A percentile compares a stretch with the other conserved stretches of the same genome.
phyloP scores from a whole-genome alignment of 2,113 vertebrate genomes.

The Ammodytes dubius region DNA sequence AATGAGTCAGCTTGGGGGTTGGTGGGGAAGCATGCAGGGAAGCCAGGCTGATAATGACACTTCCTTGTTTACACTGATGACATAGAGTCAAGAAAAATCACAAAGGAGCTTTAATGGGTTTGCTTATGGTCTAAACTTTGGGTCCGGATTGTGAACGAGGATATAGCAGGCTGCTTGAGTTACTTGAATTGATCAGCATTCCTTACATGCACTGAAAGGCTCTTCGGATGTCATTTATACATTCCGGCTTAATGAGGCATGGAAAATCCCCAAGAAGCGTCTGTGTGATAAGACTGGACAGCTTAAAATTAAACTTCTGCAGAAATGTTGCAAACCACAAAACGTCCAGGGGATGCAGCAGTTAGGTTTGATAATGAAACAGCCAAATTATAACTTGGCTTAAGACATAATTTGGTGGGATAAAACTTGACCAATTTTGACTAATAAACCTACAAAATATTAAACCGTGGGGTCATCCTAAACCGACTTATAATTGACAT shows the following conservation, averaged over 20 bases:
- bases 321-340: neutral
- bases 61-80: constrained; percentile 61
- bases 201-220: constrained; percentile 16
- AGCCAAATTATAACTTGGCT: neutral
- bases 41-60: constrained; percentile 37
- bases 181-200: constrained; percentile 40
- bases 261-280: constrained; percentile 3
- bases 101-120: constrained; percentile 50
- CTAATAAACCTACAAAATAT: neutral
- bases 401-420: neutral
- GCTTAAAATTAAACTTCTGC: neutral
- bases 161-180: constrained; percentile 23
- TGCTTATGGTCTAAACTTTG: constrained; percentile 50
- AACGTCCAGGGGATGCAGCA: neutral
- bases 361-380: neutral
- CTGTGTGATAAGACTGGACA: constrained; percentile 12
- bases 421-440: neutral
- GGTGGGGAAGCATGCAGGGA: constrained; percentile 8
- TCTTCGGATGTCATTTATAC: constrained; percentile 19
- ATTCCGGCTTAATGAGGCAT: constrained; percentile 42
- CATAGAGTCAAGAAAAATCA: constrained; percentile 26
- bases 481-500: neutral
- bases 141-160: constrained; percentile 51
- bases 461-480: neutral
- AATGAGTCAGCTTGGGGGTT: constrained; percentile 43